A percentile compares a stretch with the other conserved stretches of the same genome.
These are phyloP conservation scores for Mystacornis crossleyi DNA, from an alignment of 2,113 vertebrate genomes.

Conservation along the genomic window DNA sequence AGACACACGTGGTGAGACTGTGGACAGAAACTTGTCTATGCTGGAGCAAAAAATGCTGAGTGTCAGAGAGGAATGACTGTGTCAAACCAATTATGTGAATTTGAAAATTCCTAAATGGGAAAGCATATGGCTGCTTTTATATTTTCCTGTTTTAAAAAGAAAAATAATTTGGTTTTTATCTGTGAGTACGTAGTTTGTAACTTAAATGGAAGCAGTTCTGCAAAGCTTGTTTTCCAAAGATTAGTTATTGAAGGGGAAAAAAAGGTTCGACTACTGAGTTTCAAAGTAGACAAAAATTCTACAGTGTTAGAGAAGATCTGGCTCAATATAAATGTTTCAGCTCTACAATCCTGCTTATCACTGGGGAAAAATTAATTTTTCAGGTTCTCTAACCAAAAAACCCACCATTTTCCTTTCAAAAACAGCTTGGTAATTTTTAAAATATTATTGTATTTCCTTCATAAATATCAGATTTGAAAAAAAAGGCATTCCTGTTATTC, in stretches of 20 bases:
- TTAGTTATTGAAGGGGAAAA: background rate
- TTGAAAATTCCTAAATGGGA: background rate
- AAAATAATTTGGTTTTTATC: background rate
- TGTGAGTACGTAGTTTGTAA: background rate
- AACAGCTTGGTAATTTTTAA: background rate
- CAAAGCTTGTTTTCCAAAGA: background rate
- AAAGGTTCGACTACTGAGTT: background rate
- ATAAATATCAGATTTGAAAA: background rate
- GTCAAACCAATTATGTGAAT: background rate
- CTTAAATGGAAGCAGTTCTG: background rate
- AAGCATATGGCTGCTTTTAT: background rate
- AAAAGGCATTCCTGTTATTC: background rate
- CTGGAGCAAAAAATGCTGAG: background rate
- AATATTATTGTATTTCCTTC: background rate
- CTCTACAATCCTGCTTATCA: background rate
- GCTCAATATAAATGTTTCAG: background rate
- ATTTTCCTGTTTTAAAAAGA: background rate
- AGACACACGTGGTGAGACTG: background rate
- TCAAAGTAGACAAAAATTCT: background rate
- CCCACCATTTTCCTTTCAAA: background rate
- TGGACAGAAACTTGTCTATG: background rate
- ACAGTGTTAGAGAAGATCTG: fast-evolving
- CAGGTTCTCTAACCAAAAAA: background rate
- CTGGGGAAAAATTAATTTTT: background rate
- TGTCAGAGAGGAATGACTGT: background rate